Conservation (phyloP, 2,113 vertebrate species). For the Paraplagusia blochii region DNA sequence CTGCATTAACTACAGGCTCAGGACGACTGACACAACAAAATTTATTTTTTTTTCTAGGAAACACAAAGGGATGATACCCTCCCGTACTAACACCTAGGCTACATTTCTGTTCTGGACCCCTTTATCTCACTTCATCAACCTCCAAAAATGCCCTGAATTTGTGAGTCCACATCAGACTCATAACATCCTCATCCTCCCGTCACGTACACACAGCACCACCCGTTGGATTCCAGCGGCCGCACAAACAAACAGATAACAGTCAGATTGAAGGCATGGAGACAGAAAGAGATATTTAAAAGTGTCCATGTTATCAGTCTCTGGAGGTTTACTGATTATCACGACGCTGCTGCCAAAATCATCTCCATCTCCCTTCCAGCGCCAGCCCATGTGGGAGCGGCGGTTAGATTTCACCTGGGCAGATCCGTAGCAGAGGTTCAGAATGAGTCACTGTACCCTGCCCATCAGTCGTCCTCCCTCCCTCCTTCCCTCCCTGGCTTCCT, state of each 20-base stretch:
- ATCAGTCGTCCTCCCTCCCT: slow-evolving; percentile 12
- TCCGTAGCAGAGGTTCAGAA: slow-evolving; percentile 44
- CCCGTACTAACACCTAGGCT: too few species aligned
- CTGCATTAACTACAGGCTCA: too few species aligned
- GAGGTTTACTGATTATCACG: slow-evolving; percentile 8
- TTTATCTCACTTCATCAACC: too few species aligned
- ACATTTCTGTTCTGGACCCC: too few species aligned
- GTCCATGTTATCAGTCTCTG: neutral
- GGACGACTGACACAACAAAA: too few species aligned
- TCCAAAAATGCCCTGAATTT: too few species aligned
- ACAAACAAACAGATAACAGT: slow-evolving; percentile 44
- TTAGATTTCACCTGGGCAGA: slow-evolving; percentile 59
- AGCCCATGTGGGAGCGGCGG: neutral
- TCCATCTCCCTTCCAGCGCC: slow-evolving; percentile 16
- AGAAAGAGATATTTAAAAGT: slow-evolving; percentile 15
- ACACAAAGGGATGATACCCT: too few species aligned
- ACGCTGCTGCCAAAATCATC: slow-evolving; percentile 16
- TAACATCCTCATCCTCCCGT: slow-evolving; percentile 42
- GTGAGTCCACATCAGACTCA: slow-evolving; percentile 1
- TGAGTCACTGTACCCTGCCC: slow-evolving; percentile 56
- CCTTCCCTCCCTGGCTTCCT: neutral
- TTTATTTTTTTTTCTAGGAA: too few species aligned
- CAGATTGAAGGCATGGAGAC: slow-evolving; percentile 7
- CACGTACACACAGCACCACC: slow-evolving; percentile 33
- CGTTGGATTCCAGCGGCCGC: slow-evolving; percentile 48